These are phyloP conservation scores for Drosophila bunnanda DNA, from an alignment of 2,888 invertebrate genomes.

Conservation along the genomic window DNA sequence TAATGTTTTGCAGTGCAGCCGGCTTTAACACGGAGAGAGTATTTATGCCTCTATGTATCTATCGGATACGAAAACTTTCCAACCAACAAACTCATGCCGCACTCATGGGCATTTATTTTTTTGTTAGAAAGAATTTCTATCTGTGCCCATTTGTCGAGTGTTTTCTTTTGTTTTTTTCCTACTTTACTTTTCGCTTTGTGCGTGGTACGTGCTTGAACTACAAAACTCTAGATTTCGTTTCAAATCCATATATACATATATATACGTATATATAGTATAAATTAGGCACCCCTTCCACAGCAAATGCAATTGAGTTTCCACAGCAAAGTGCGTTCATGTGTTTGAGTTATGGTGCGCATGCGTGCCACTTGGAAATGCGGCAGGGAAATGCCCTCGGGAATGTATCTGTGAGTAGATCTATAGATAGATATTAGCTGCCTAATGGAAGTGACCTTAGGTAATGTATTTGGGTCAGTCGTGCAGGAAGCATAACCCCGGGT, in stretches of 20 bases:
- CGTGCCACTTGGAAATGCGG: conserved; percentile 55
- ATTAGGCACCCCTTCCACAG: conserved; percentile 59
- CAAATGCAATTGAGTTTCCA: conserved; percentile 41
- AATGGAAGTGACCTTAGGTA: conserved; percentile 37
- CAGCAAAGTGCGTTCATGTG: conserved; percentile 68
- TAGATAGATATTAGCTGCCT: conserved; percentile 18
- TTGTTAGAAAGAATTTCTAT: conserved; percentile 57
- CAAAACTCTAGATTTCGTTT: conserved; percentile 67
- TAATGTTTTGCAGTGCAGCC: conserved; percentile 49
- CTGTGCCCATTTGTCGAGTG: conserved; percentile 68
- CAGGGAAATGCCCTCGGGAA: conserved; percentile 33
- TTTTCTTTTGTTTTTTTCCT: conserved; percentile 40
- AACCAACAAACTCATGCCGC: conserved; percentile 39
- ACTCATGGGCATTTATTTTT: conserved; percentile 48
- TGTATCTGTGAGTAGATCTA: conserved; percentile 5
- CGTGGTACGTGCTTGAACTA: conserved; percentile 77
- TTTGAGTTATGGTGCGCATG: conserved; percentile 76
- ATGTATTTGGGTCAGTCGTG: conserved; percentile 35
- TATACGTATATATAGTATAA: conserved; percentile 39
- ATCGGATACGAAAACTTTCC: conserved; percentile 32
- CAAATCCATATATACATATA: conserved; percentile 17
- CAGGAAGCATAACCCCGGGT: conserved; percentile 7
- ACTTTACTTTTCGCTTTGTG: conserved; percentile 47
- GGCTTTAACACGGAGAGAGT: conserved; percentile 34
- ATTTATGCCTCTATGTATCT: conserved; percentile 25